These are phyloP conservation scores for Oreamnos americanus DNA, from an alignment of 2,113 vertebrate genomes.

Conservation along the genomic window DNA sequence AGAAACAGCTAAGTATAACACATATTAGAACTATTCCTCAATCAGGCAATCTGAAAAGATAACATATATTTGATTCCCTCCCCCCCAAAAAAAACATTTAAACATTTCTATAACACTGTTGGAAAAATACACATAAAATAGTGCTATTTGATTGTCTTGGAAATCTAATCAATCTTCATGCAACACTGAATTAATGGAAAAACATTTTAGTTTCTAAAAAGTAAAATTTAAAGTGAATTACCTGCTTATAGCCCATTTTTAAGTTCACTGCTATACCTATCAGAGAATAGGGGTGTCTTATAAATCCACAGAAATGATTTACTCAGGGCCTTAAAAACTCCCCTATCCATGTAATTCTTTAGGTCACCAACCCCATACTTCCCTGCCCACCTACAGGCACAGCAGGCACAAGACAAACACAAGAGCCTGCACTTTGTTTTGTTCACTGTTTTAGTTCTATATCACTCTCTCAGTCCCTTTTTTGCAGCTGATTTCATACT, in stretches of 20 bases:
- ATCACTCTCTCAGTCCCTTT: neutral
- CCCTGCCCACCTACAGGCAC: neutral
- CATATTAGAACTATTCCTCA: neutral
- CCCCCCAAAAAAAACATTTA: neutral
- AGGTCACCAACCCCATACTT: neutral
- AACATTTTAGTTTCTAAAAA: neutral
- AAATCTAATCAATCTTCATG: neutral
- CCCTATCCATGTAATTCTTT: neutral
- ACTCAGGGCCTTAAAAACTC: neutral
- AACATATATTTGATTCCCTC: neutral
- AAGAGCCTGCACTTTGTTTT: too few relatives aligned
- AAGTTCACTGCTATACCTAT: neutral
- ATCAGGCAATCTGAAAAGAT: slow-evolving; percentile 1
- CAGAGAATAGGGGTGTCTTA: neutral
- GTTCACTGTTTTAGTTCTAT: neutral
- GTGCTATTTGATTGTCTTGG: neutral
- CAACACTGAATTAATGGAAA: neutral
- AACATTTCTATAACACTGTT: neutral
- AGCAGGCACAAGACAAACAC: neutral
- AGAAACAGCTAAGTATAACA: neutral
- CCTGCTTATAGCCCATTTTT: neutral
- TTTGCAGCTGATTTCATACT: neutral
- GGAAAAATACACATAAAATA: neutral
- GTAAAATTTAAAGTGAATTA: neutral
- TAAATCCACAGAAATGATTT: neutral